phyloP scores from a whole-genome alignment of 1,140 invertebrate species.

The Octopus sinensis region DNA sequence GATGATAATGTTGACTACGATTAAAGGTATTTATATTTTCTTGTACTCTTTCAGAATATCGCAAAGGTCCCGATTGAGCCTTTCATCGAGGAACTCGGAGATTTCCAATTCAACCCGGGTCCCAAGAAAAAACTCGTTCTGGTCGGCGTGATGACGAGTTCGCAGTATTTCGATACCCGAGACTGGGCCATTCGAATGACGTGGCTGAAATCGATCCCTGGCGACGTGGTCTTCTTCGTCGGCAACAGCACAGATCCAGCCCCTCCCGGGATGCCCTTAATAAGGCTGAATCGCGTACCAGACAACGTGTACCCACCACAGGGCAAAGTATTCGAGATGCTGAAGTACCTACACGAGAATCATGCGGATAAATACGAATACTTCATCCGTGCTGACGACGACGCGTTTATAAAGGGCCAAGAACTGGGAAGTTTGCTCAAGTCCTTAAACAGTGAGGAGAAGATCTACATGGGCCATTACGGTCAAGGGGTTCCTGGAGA shows the following conservation, averaged over 20 bases:
- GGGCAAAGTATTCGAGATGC: constrained; percentile 95
- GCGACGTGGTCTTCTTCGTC: constrained; percentile 76
- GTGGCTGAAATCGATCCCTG: constrained; percentile 80
- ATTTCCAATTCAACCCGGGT: too few species aligned
- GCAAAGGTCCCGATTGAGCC: too few species aligned
- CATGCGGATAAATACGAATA: constrained; percentile 86
- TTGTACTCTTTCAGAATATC: too few species aligned
- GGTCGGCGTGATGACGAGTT: constrained; percentile 91
- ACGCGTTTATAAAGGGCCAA: constrained; percentile 86
- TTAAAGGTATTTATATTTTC: too few species aligned
- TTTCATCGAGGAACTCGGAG: too few species aligned
- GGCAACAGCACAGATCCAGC: constrained; percentile 44
- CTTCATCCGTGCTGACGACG: constrained; percentile 95
- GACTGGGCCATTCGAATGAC: constrained; percentile 83
- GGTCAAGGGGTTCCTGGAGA: constrained; percentile 71
- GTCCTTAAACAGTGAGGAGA: constrained; percentile 80
- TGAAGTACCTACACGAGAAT: constrained; percentile 93
- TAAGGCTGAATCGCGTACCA: constrained; percentile 70
- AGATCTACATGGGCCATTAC: constrained; percentile 70
- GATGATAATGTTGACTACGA: too few species aligned
- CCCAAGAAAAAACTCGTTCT: constrained; percentile 47
- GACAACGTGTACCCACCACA: constrained; percentile 95
- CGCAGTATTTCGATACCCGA: constrained; percentile 77
- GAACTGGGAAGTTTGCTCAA: constrained; percentile 77
- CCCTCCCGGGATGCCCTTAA: constrained; percentile 61